Evolutionary conservation across 2,797 vertebrate species (phyloP).

Genomic region (Typhlichthys eigenmanni): DNA sequence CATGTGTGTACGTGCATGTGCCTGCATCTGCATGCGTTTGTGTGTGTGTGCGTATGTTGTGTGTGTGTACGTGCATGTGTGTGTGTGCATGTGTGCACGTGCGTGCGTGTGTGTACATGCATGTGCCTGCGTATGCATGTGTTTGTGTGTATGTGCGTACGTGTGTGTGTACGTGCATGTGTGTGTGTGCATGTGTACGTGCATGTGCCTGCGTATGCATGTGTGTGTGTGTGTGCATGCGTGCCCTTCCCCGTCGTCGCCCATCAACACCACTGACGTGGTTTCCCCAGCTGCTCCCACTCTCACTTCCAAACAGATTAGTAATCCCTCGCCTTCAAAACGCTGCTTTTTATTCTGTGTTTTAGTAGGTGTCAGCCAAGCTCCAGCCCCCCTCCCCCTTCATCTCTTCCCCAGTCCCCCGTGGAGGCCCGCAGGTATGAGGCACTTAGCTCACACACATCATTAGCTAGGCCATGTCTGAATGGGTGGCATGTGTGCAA

Average conservation of each 20-base stretch:
- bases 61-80: neutral
- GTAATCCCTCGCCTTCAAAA: constrained; percentile 48
- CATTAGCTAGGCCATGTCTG: neutral
- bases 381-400: constrained; percentile 6
- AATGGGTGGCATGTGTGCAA: too few species aligned
- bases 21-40: too few species aligned
- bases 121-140: neutral
- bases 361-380: constrained; percentile 23
- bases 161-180: neutral
- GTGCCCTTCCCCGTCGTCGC: constrained; percentile 29
- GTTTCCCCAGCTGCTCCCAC: constrained; percentile 29
- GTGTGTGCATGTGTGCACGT: neutral
- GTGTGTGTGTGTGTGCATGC: neutral
- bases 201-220: neutral
- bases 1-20: too few species aligned
- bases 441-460: neutral
- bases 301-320: constrained; percentile 60
- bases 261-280: constrained; percentile 21
- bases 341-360: constrained; percentile 26
- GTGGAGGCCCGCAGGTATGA: neutral
- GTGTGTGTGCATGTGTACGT: neutral
- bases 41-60: neutral
- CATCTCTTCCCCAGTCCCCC: neutral
- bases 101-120: constrained; percentile 8
- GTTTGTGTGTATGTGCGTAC: neutral